Evolutionary conservation across 2,797 vertebrate genomes (phyloP).

Genomic region (Clangula hyemalis): DNA sequence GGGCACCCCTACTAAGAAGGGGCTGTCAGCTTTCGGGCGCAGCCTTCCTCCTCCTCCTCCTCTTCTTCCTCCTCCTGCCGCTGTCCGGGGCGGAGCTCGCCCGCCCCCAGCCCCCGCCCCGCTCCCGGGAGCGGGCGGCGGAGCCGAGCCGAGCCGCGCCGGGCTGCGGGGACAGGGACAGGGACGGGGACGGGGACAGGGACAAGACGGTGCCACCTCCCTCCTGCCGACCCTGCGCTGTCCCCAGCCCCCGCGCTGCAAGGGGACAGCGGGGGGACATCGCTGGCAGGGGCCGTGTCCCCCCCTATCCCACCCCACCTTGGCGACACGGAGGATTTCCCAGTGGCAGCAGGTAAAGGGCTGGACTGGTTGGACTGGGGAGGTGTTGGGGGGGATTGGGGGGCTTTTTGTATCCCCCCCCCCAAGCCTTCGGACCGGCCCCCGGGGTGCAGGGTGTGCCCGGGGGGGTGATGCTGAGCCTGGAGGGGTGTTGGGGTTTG

Average conservation of each 20-base stretch:
- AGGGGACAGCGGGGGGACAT: neutral
- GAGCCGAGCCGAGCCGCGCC: neutral
- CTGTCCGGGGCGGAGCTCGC: slow-evolving; percentile 40
- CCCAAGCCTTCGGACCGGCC: too few relatives aligned
- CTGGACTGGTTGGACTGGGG: neutral
- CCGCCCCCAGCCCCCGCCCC: slow-evolving; percentile 1
- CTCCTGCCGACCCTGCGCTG: neutral
- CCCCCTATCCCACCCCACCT: neutral
- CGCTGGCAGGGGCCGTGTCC: neutral
- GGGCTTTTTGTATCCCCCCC: too few relatives aligned
- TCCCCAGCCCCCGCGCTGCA: neutral
- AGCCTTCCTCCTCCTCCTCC: neutral
- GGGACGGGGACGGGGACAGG: neutral
- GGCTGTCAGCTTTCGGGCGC: accelerated
- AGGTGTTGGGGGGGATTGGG: neutral
- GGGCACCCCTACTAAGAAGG: neutral
- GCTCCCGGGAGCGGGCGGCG: too few relatives aligned
- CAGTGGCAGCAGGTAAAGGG: slow-evolving; percentile 31
- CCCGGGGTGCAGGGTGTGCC: too few relatives aligned
- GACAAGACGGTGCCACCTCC: neutral
- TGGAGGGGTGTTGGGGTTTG: neutral
- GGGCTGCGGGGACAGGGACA: neutral
- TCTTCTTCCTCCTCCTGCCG: neutral
- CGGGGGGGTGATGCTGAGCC: neutral
- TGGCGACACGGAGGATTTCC: neutral